phyloP scores from a whole-genome alignment of 2,113 vertebrate species.

The Procavia capensis region DNA sequence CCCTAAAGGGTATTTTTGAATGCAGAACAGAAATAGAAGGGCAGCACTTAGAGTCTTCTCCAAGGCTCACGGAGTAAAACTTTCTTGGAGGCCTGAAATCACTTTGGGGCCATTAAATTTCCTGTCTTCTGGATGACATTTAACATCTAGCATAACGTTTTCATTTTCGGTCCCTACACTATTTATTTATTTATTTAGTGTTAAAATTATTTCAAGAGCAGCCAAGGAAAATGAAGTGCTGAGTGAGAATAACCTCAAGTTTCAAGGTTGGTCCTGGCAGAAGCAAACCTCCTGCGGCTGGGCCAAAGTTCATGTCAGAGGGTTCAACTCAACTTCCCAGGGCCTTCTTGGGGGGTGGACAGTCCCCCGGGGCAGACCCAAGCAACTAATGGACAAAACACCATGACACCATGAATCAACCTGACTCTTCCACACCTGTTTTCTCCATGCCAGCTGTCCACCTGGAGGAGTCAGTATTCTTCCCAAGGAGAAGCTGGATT shows the following conservation, averaged over 20 bases:
- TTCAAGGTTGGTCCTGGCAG: not conserved
- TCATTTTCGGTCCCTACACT: not conserved
- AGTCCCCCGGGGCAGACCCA: not conserved
- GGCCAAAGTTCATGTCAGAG: not conserved
- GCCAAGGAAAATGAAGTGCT: constrained; percentile 31
- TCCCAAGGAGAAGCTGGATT: not conserved
- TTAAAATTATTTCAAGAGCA: constrained; percentile 37
- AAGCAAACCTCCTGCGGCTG: not conserved
- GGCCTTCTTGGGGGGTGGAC: not conserved
- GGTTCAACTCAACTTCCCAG: not conserved
- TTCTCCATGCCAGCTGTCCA: not conserved
- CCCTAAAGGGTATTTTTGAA: constrained; percentile 67
- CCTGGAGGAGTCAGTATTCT: not conserved
- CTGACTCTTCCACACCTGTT: not conserved
- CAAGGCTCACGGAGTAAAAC: constrained; percentile 1
- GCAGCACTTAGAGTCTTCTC: not conserved
- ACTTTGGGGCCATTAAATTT: constrained; percentile 61
- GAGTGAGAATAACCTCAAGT: not conserved
- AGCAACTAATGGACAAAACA: not conserved
- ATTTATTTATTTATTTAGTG: not conserved
- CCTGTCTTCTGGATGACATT: constrained; percentile 39
- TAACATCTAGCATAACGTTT: constrained; percentile 3
- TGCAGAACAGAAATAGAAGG: constrained; percentile 66
- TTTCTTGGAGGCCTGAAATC: constrained; percentile 29
- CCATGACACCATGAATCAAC: not conserved